Evolutionary conservation across 2,888 invertebrate genomes (phyloP).

Genomic region (Pseudococcus jackbeardsleyi): DNA sequence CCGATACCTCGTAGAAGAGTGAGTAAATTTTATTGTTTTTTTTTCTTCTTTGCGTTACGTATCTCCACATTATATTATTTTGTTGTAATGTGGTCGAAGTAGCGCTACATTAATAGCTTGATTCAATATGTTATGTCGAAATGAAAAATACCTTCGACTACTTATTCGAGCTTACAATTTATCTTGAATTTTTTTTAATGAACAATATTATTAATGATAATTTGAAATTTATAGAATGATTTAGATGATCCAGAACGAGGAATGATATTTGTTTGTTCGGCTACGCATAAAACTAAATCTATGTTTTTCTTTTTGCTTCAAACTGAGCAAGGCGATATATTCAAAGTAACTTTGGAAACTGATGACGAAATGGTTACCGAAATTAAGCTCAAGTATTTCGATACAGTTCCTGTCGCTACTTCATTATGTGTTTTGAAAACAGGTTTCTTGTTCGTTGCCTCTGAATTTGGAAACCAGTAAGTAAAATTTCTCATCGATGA

Average conservation of each 20-base stretch:
- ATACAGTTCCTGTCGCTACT: conserved; percentile 96
- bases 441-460: conserved; percentile 97
- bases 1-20: conserved; percentile 94
- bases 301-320: conserved; percentile 99
- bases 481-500: conserved; percentile 71
- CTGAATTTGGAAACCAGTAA: conserved; percentile 99
- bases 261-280: conserved; percentile 99
- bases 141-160: conserved; percentile 1
- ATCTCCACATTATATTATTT: conserved; percentile 50
- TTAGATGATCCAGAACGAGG: conserved; percentile 99
- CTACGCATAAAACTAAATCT: conserved; percentile 98
- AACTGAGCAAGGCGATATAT: conserved; percentile 98
- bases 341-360: conserved; percentile 96
- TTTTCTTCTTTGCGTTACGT: conserved; percentile 17
- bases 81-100: conserved; percentile 57
- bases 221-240: conserved; percentile 79
- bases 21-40: conserved; percentile 66
- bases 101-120: conserved; percentile 41
- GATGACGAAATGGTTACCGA: conserved; percentile 99
- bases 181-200: background rate
- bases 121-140: background rate
- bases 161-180: conserved; percentile 11
- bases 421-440: conserved; percentile 99
- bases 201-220: background rate
- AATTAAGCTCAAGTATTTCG: conserved; percentile 98